Evolutionary conservation across 2,797 vertebrate species (phyloP), one percentile per base, ranked within the genome.

Genomic region (Myotis vivesi): DNA sequence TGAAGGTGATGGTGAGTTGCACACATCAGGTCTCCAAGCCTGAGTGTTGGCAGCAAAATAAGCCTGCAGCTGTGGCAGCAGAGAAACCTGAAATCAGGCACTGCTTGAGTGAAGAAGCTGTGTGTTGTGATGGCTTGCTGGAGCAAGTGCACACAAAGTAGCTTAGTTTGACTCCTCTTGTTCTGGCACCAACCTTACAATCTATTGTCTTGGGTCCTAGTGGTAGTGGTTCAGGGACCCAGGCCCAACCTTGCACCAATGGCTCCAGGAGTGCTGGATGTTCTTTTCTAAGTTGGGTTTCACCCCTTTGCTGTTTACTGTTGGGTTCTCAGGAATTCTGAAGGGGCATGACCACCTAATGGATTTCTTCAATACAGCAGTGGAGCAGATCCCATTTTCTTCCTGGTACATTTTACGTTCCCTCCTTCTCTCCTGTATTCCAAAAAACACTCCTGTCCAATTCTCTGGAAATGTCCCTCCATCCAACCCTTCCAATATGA

Each of bases 341-440:
- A 87, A 91, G 83, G 83, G 22, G 91, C 92, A 85, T 73, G 82
- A 77, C 23, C 86, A 72, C 64, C 82, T 76, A 83, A 94, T 82
- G 68, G 38, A 91, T 90, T 96, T 95, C 85, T 88, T 86, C 30
- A 76, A 23, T 66, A 91, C 87, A 81, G 66, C 36, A 72, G 53
- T 91, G 75, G 79, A 41, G 72, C 25, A 92, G 87, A 95, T 87
- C 41, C 19, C 57, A 90, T 88, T 95, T 84, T n/a, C 75, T 97
- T 96, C 53, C 80, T 41, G 30, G 69, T 44, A 38, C 68, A 93
- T 92, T 92, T 95, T 82, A 92, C 3, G 23, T 53, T 93, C 6
- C 41, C 12, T 15, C 64, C 80, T n/a, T 85, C 53, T 83, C 36
- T 75, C 10, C 13, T 87, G 75, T 59, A 85, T 80, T 95, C 28